Evolutionary conservation across 2,888 invertebrate genomes (phyloP).

Genomic region (Himalopsyche anomala): DNA sequence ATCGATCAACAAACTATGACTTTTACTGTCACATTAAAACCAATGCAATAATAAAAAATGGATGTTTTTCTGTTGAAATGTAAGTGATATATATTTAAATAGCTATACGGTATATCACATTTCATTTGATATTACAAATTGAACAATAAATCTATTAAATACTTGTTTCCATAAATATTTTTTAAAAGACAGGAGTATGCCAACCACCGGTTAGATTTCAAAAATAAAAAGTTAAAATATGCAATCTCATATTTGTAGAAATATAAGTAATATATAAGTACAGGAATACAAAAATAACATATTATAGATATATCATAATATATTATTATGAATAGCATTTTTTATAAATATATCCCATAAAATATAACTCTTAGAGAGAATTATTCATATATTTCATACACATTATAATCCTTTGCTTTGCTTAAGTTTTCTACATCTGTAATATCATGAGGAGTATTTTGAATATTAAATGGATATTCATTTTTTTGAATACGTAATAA

Average conservation of each 20-base stretch:
- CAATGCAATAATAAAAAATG: too few relatives aligned
- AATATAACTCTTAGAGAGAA: conserved; percentile 56
- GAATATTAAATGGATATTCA: not conserved
- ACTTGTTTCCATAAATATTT: too few relatives aligned
- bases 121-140: too few relatives aligned
- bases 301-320: not conserved
- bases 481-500: too few relatives aligned
- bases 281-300: conserved; percentile 50
- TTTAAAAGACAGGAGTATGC: not conserved
- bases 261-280: conserved; percentile 33
- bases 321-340: conserved; percentile 45
- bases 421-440: not conserved
- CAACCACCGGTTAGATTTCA: not conserved
- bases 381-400: conserved; percentile 33
- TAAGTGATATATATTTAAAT: too few relatives aligned
- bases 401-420: not conserved
- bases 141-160: too few relatives aligned
- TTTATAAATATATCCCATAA: conserved; percentile 57
- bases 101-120: too few relatives aligned
- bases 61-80: too few relatives aligned
- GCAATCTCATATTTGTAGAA: conserved; percentile 27
- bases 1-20: too few relatives aligned
- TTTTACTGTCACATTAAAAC: too few relatives aligned
- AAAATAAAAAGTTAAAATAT: conserved; percentile 15
- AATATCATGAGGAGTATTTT: not conserved